A percentile compares a stretch with the other conserved stretches of the same genome.
Evolutionary conservation across 2,113 vertebrate genomes (phyloP).

Genomic region (Scolopax mira): DNA sequence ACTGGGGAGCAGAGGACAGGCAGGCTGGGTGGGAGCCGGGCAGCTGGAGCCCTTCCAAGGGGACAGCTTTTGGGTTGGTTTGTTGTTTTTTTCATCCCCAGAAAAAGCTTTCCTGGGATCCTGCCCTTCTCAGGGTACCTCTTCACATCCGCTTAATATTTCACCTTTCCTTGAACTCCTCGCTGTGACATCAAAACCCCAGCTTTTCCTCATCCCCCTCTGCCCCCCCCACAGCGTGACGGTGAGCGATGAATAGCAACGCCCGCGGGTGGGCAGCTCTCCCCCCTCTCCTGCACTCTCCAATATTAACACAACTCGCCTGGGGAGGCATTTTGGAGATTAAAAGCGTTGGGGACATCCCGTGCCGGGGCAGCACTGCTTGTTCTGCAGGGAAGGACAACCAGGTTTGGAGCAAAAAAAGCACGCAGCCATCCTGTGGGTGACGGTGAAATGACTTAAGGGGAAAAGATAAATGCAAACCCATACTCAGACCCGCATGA

Average conservation of each 20-base stretch:
- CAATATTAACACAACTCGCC: background rate
- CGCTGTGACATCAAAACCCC: background rate
- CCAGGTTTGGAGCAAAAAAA: background rate
- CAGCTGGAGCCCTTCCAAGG: background rate
- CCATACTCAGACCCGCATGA: rapidly evolving
- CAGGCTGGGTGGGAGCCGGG: background rate
- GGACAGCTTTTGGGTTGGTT: background rate
- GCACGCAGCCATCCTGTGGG: rapidly evolving
- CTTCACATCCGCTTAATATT: background rate
- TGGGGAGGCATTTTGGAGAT: constrained; percentile 31
- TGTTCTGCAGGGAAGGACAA: background rate
- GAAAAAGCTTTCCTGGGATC: background rate
- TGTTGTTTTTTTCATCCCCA: background rate
- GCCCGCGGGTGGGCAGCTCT: background rate
- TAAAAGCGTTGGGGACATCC: background rate
- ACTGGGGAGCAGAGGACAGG: background rate
- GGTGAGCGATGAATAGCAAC: background rate
- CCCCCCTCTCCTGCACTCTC: constrained; percentile 4
- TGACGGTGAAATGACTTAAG: background rate
- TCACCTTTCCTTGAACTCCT: background rate
- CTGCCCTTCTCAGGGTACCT: background rate
- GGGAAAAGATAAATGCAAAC: background rate
- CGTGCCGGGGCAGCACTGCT: background rate
- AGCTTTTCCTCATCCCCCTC: background rate
- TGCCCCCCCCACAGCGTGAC: background rate